phyloP scores from a whole-genome alignment of 2,113 vertebrate genomes.

The Elephantulus edwardii region DNA sequence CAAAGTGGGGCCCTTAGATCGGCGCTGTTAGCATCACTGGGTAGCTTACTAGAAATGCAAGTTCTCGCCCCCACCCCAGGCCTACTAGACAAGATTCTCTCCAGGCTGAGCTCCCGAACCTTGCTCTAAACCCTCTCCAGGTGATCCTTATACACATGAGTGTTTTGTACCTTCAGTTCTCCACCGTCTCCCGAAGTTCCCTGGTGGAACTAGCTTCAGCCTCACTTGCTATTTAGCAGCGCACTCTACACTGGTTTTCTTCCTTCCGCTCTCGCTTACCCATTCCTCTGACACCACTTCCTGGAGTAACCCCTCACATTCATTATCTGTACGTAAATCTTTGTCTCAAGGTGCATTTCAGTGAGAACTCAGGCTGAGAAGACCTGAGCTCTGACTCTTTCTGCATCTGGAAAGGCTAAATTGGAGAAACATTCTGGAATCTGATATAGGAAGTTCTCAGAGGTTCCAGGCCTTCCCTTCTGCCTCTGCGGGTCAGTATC shows the following conservation, averaged over 20 bases:
- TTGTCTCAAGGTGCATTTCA: not conserved
- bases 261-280: not conserved
- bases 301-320: not conserved
- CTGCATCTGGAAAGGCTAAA: too few relatives aligned
- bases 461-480: not conserved
- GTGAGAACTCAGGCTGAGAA: not conserved
- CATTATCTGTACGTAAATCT: not conserved
- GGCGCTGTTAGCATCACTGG: too few relatives aligned
- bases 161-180: not conserved
- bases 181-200: not conserved
- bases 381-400: too few relatives aligned
- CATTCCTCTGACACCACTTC: not conserved
- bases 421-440: too few relatives aligned
- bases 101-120: not conserved
- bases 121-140: not conserved
- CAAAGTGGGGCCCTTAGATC: not conserved
- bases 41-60: not conserved
- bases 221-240: not conserved
- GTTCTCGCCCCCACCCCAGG: not conserved
- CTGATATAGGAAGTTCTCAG: not conserved
- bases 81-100: not conserved
- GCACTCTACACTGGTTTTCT: not conserved
- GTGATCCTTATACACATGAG: rapidly evolving
- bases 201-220: rapidly evolving
- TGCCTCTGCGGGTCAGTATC: not conserved